A percentile compares a stretch with the other conserved stretches of the same genome.
Evolutionary conservation across 2,113 vertebrate species (phyloP).

Genomic region (Eptesicus fuscus): DNA sequence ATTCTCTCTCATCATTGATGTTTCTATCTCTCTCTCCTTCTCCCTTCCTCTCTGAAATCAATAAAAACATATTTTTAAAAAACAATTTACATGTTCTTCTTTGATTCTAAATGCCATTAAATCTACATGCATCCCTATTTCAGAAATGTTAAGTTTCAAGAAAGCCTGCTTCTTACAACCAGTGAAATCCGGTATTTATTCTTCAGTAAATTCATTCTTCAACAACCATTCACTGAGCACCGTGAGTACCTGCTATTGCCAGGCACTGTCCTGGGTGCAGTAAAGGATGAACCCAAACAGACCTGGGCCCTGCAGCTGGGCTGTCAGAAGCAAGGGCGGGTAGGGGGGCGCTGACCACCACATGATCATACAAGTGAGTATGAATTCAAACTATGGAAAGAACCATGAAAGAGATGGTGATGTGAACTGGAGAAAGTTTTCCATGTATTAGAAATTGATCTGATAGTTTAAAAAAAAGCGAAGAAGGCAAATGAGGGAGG

Average conservation of each 20-base stretch:
- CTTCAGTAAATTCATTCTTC: background rate
- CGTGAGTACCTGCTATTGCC: too few species aligned
- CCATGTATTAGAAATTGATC: background rate
- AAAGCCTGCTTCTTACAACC: background rate
- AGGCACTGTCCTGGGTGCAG: background rate
- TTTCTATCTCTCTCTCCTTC: too few species aligned
- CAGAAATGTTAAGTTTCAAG: background rate
- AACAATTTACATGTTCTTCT: background rate
- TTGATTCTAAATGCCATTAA: background rate
- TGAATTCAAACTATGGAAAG: background rate
- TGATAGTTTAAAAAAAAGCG: background rate
- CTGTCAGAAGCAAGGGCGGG: background rate
- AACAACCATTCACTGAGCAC: background rate
- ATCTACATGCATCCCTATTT: background rate
- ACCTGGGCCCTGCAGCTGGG: background rate
- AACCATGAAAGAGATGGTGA: background rate
- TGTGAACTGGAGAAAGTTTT: background rate
- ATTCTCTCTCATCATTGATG: too few species aligned
- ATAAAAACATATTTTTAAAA: too few species aligned
- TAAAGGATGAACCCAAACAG: background rate
- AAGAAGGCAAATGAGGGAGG: background rate
- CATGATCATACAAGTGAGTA: background rate
- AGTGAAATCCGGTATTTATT: background rate
- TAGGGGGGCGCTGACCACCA: background rate
- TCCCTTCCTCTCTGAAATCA: too few species aligned